Evolutionary conservation across 2,797 vertebrate species (phyloP).

Genomic region (Phrynocephalus guinanensis): DNA sequence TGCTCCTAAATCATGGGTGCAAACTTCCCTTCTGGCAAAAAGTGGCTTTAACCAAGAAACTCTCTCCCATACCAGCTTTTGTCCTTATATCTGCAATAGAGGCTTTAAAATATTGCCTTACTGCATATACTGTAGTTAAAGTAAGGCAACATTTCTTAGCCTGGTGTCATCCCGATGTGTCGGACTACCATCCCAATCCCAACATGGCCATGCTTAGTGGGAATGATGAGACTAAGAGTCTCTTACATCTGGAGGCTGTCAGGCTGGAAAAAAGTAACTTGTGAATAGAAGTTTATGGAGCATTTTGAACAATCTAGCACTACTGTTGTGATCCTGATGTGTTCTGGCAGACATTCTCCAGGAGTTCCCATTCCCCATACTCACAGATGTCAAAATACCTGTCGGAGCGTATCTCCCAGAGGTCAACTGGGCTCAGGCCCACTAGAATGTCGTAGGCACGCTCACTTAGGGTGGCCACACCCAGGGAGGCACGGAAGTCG

Average conservation of each 20-base stretch:
- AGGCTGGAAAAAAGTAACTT: not conserved
- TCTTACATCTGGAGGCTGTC: not conserved
- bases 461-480: no score
- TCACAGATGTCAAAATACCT: no score
- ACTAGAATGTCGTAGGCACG: no score
- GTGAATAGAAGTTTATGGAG: not conserved
- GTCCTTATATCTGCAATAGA: not conserved
- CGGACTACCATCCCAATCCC: no score
- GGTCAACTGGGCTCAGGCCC: no score
- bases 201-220: not conserved
- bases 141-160: not conserved
- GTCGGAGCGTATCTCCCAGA: no score
- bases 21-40: not conserved
- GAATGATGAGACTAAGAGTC: not conserved
- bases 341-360: not conserved
- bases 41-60: not conserved
- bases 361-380: not conserved
- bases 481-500: no score
- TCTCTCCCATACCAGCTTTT: not conserved
- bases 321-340: not conserved
- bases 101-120: not conserved
- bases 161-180: not conserved
- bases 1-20: no score
- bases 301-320: not conserved
- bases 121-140: no score